A percentile compares a stretch with the other conserved stretches of the same genome.
Conservation (phyloP, 2,113 vertebrate genomes). For the Turdus rufiventris region DNA sequence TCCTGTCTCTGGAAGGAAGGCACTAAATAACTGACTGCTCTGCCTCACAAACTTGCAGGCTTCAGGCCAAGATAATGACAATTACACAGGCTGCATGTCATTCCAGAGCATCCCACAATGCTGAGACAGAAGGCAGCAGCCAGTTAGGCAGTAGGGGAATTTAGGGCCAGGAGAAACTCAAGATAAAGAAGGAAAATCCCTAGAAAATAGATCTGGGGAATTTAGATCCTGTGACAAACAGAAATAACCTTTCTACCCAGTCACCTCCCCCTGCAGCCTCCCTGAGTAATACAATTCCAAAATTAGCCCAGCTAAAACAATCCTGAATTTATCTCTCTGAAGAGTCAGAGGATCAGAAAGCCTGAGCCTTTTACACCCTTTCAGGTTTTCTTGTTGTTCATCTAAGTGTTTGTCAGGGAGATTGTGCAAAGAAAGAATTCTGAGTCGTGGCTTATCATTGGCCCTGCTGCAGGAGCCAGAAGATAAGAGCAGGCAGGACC, state of each 20-base stretch:
- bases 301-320: neutral
- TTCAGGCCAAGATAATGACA: neutral
- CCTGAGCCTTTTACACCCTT: neutral
- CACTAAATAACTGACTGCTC: neutral
- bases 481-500: neutral
- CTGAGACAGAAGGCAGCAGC: constrained; percentile 26
- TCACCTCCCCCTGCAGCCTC: neutral
- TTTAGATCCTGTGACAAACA: neutral
- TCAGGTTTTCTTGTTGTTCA: neutral
- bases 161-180: neutral
- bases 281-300: neutral
- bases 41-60: neutral
- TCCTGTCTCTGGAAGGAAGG: neutral
- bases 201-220: neutral
- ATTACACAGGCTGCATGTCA: neutral
- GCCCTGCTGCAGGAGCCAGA: neutral
- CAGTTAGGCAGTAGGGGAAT: neutral
- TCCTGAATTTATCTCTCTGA: neutral
- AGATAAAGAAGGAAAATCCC: constrained; percentile 5
- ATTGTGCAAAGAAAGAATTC: constrained; percentile 11
- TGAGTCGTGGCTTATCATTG: neutral
- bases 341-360: neutral
- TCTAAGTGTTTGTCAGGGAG: neutral
- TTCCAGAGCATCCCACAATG: neutral
- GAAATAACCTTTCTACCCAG: neutral